phyloP scores from a whole-genome alignment of 2,113 vertebrate genomes.

The Cyprinodon tularosa region DNA sequence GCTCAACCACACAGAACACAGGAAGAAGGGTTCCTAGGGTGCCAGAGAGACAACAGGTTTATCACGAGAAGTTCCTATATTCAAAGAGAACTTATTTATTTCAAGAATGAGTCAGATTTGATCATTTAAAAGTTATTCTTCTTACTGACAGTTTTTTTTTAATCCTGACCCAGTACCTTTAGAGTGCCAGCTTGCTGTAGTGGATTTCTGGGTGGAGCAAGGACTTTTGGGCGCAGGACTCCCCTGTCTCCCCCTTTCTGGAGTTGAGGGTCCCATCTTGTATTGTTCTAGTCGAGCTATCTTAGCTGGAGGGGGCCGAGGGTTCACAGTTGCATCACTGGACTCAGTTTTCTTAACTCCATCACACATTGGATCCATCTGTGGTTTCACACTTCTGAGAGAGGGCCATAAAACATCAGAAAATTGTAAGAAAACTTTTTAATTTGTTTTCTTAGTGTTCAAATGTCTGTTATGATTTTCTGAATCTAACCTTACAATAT shows the following conservation, averaged over 20 bases:
- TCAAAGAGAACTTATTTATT: not conserved
- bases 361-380: slow-evolving; percentile 94
- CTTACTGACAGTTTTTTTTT: not conserved
- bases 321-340: slow-evolving; percentile 87
- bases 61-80: not conserved
- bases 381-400: slow-evolving; percentile 59
- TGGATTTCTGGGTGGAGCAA: slow-evolving; percentile 86
- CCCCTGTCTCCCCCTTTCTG: slow-evolving; percentile 89
- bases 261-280: slow-evolving; percentile 78
- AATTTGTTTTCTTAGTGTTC: not conserved
- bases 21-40: slow-evolving; percentile 93
- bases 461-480: not conserved
- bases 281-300: slow-evolving; percentile 93
- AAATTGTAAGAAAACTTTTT: not conserved
- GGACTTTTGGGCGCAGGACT: slow-evolving; percentile 89
- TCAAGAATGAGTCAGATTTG: not conserved
- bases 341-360: slow-evolving; percentile 92
- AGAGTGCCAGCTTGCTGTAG: slow-evolving; percentile 82
- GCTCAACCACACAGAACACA: slow-evolving; percentile 98
- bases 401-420: not conserved
- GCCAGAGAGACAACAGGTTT: slow-evolving; percentile 13
- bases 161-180: slow-evolving; percentile 82
- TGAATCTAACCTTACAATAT: not conserved
- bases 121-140: not conserved
- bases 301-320: slow-evolving; percentile 92